A percentile compares a stretch with the other conserved stretches of the same genome.
These are phyloP conservation scores for Bungarus multicinctus DNA, from an alignment of 2,113 vertebrate species.

Conservation along the genomic window DNA sequence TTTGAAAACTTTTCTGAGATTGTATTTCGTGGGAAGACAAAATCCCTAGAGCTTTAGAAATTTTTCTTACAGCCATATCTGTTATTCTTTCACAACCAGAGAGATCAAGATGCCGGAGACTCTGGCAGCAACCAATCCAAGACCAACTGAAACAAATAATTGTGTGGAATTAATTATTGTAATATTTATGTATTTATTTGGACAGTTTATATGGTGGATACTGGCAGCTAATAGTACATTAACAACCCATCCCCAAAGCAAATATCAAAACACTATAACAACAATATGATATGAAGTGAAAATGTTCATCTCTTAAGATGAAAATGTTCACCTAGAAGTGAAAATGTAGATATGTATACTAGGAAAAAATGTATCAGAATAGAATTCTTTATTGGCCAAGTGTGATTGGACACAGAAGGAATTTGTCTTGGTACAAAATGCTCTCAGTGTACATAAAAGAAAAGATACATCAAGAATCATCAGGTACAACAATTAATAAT, in stretches of 20 bases:
- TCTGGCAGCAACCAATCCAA: constrained; percentile 79
- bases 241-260: neutral
- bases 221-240: neutral
- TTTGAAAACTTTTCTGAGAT: constrained; percentile 65
- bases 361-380: neutral
- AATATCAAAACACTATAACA: neutral
- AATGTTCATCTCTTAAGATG: neutral
- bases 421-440: too few relatives aligned
- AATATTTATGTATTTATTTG: neutral
- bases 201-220: neutral
- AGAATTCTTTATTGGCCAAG: too few relatives aligned
- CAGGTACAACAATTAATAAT: too few relatives aligned
- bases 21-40: constrained; percentile 60
- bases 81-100: constrained; percentile 96
- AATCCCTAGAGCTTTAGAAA: constrained; percentile 86
- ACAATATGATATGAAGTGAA: neutral
- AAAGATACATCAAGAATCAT: too few relatives aligned
- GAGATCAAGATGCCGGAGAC: constrained; percentile 87
- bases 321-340: neutral
- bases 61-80: constrained; percentile 82
- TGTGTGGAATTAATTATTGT: constrained; percentile 3
- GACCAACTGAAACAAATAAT: constrained; percentile 78
- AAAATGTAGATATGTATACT: neutral
- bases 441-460: too few relatives aligned
- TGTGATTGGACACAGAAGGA: too few relatives aligned